These are phyloP conservation scores for Melanostoma scalare DNA, from an alignment of 2,888 invertebrate species.

Conservation along the genomic window DNA sequence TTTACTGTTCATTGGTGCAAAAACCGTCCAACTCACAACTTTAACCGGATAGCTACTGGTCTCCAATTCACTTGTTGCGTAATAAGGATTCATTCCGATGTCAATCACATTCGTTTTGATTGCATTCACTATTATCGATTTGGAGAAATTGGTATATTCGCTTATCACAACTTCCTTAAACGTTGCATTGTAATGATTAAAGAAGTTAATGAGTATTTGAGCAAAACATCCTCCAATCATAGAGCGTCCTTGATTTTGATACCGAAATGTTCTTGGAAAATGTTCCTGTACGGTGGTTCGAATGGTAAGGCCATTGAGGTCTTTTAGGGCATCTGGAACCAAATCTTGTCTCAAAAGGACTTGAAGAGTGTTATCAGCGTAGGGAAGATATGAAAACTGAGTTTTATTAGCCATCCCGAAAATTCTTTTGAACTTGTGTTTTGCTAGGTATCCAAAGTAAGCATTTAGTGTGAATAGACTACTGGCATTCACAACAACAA, in stretches of 20 bases:
- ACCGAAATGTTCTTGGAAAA: conserved; percentile 15
- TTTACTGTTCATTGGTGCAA: conserved; percentile 22
- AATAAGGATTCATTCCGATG: conserved; percentile 32
- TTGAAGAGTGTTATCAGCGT: conserved; percentile 9
- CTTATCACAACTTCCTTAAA: neutral
- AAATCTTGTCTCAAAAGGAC: neutral
- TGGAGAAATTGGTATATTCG: neutral
- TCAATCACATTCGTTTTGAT: conserved; percentile 12
- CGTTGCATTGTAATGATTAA: conserved; percentile 30
- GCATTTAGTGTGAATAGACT: neutral
- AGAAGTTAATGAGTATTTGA: conserved; percentile 17
- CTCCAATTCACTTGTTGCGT: neutral
- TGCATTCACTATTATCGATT: conserved; percentile 3
- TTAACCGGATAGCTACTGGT: conserved; percentile 20
- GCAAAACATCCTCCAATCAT: conserved; percentile 12
- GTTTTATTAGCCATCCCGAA: conserved; percentile 13
- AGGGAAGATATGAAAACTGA: conserved; percentile 14
- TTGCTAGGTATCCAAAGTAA: neutral
- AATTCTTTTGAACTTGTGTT: conserved; percentile 25
- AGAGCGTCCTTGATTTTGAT: neutral
- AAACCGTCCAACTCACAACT: neutral
- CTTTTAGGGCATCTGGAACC: conserved; percentile 17
- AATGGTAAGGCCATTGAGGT: conserved; percentile 36
- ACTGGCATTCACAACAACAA: conserved; percentile 1
- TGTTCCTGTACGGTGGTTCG: conserved; percentile 11